Evolutionary conservation across 2,888 invertebrate genomes (phyloP).

Genomic region (Hemithea aestivaria): DNA sequence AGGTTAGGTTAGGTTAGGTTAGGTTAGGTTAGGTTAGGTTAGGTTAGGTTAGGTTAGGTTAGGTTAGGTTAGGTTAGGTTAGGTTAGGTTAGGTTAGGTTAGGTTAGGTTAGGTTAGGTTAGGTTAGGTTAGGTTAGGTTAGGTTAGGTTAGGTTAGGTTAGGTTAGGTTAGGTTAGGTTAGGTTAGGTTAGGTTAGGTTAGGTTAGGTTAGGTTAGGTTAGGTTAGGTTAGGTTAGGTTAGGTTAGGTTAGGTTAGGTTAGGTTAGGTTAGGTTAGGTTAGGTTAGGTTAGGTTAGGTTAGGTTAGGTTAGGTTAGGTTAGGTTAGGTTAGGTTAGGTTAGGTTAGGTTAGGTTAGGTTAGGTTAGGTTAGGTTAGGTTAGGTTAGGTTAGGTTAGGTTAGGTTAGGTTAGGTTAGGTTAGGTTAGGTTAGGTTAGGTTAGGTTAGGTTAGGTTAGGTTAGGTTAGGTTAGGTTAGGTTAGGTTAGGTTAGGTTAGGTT

Average conservation of each 20-base stretch:
- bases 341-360: conserved; percentile 14
- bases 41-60: conserved; percentile 17
- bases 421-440: conserved; percentile 12
- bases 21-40: conserved; percentile 16
- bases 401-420: conserved; percentile 14
- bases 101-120: conserved; percentile 16
- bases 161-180: conserved; percentile 17
- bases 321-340: conserved; percentile 12
- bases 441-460: conserved; percentile 13
- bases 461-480: conserved; percentile 17
- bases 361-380: conserved; percentile 4
- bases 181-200: conserved; percentile 15
- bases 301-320: conserved; percentile 15
- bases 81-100: conserved; percentile 18
- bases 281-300: conserved; percentile 15
- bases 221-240: conserved; percentile 10
- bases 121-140: conserved; percentile 17
- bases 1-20: conserved; percentile 9
- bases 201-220: conserved; percentile 2
- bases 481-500: conserved; percentile 15
- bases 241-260: conserved; percentile 5
- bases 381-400: conserved; percentile 11
- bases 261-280: conserved; percentile 8
- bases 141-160: conserved; percentile 17
- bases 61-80: conserved; percentile 12